Conservation (phyloP, 2,888 invertebrate genomes). For the Selenia dentaria region DNA sequence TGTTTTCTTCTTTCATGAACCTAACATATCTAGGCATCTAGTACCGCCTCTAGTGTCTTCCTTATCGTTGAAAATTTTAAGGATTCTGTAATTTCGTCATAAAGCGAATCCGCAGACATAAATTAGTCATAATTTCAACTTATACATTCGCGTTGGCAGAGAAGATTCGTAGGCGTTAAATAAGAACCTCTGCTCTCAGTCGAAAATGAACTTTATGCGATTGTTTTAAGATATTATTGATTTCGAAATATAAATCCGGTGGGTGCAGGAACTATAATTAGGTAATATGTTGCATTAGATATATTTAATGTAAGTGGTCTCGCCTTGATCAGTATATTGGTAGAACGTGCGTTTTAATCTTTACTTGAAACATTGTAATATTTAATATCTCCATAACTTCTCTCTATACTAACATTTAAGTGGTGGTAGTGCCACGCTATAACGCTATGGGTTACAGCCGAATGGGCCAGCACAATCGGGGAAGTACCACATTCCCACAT, state of each 20-base stretch:
- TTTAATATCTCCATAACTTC: not conserved
- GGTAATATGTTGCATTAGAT: constrained; percentile 17
- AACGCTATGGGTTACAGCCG: too few relatives aligned
- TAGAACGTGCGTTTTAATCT: not conserved
- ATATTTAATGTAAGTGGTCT: constrained; percentile 12
- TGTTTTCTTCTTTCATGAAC: too few relatives aligned
- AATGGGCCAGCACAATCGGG: too few relatives aligned
- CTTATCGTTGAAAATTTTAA: too few relatives aligned
- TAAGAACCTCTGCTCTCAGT: not conserved
- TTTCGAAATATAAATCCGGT: constrained; percentile 12
- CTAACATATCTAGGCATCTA: too few relatives aligned
- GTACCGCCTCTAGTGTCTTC: too few relatives aligned
- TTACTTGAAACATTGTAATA: not conserved
- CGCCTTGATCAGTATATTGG: constrained; percentile 6
- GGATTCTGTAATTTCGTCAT: not conserved
- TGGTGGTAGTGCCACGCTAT: too few relatives aligned
- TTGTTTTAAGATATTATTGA: not conserved
- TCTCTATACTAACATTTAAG: not conserved
- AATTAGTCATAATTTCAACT: constrained; percentile 2
- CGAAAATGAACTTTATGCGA: constrained; percentile 1
- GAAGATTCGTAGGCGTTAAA: constrained; percentile 14
- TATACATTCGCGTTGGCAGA: constrained; percentile 5
- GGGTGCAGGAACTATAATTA: constrained; percentile 39
- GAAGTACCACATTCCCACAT: too few relatives aligned
- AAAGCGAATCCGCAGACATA: not conserved